These are phyloP conservation scores for Cottoperca gobio DNA, from an alignment of 2,797 vertebrate species.

Conservation along the genomic window DNA sequence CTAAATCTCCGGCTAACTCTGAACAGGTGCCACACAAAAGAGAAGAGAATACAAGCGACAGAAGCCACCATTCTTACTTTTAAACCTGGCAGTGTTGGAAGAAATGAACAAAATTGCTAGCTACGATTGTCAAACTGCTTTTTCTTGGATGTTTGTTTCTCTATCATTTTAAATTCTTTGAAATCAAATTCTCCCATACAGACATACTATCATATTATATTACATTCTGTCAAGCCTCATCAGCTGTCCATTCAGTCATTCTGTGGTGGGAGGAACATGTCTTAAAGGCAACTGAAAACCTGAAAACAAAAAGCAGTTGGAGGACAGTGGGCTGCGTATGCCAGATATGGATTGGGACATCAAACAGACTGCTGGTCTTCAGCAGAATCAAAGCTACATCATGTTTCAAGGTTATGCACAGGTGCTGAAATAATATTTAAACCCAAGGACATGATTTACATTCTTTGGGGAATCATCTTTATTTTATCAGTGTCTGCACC, in stretches of 20 bases:
- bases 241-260: slow-evolving; percentile 8
- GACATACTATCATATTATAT: slow-evolving; percentile 11
- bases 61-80: background rate
- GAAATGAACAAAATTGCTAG: background rate
- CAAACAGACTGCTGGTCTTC: slow-evolving; percentile 52
- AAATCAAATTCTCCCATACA: slow-evolving; percentile 2
- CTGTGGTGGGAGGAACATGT: slow-evolving; percentile 10
- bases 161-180: background rate
- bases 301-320: slow-evolving; percentile 24
- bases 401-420: slow-evolving; percentile 53
- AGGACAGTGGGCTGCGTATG: slow-evolving; percentile 27
- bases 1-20: slow-evolving; percentile 33
- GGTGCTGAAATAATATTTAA: slow-evolving; percentile 44
- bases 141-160: slow-evolving; percentile 10
- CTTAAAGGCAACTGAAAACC: slow-evolving; percentile 25
- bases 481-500: slow-evolving; percentile 1
- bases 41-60: background rate
- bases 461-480: slow-evolving; percentile 21
- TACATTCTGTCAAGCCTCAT: slow-evolving; percentile 7
- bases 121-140: background rate
- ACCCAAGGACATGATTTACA: slow-evolving; percentile 40
- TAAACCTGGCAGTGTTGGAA: background rate
- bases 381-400: slow-evolving; percentile 52
- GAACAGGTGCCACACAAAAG: slow-evolving; percentile 15
- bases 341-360: slow-evolving; percentile 53